Conservation (phyloP, 2,888 invertebrate species). For the Julus scanicus region DNA sequence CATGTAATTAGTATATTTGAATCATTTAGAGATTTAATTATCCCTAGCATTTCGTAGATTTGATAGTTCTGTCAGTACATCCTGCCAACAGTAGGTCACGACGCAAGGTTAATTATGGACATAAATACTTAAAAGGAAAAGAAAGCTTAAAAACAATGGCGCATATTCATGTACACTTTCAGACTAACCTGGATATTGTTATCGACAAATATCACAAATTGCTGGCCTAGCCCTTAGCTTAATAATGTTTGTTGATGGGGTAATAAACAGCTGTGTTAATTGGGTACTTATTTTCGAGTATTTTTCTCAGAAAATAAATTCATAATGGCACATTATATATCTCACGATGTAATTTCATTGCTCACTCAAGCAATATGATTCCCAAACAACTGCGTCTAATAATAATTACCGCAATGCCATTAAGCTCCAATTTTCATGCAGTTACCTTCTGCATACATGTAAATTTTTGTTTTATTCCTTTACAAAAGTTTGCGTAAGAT, state of each 20-base stretch:
- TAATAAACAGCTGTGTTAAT: not conserved
- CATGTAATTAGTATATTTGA: not conserved
- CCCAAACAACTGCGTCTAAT: not conserved
- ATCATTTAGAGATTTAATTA: constrained; percentile 21
- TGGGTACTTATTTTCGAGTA: not conserved
- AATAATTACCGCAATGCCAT: not conserved
- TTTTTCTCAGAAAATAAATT: not conserved
- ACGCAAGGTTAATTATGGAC: not conserved
- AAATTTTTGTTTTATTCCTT: too few relatives aligned
- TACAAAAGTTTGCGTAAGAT: too few relatives aligned
- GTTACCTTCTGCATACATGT: not conserved
- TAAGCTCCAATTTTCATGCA: not conserved
- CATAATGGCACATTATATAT: not conserved
- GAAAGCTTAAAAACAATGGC: not conserved
- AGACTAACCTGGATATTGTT: not conserved
- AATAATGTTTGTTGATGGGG: not conserved
- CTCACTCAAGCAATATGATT: not conserved
- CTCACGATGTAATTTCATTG: not conserved
- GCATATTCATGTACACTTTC: not conserved
- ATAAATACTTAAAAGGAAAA: not conserved
- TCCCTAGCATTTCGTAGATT: not conserved
- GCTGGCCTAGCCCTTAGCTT: not conserved
- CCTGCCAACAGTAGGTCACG: constrained; percentile 18
- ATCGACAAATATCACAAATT: not conserved
- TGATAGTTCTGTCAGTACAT: not conserved